Evolutionary conservation across 2,797 vertebrate genomes (phyloP).

Genomic region (Lagorchestes hirsutus): DNA sequence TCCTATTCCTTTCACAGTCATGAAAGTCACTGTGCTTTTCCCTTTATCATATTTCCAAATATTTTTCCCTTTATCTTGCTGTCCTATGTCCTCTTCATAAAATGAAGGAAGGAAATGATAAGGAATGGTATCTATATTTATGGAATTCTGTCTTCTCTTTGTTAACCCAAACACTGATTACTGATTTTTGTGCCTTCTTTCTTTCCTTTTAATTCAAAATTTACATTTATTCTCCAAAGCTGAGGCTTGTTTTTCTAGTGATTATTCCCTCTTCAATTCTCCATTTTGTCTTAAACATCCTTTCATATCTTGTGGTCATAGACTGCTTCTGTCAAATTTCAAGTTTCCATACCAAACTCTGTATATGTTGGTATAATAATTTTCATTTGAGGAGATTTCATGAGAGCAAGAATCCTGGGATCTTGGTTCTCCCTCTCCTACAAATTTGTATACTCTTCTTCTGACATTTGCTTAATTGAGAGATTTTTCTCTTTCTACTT

Average conservation of each 20-base stretch:
- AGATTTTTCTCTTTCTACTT: background rate
- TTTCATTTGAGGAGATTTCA: background rate
- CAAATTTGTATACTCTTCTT: background rate
- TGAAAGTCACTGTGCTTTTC: background rate
- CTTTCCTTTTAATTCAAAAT: background rate
- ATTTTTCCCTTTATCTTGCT: background rate
- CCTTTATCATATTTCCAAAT: background rate
- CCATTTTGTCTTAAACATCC: too few relatives aligned
- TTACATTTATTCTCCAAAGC: background rate
- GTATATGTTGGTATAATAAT: background rate
- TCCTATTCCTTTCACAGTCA: background rate
- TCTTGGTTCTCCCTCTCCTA: background rate
- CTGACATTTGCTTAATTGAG: background rate
- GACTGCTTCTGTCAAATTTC: background rate
- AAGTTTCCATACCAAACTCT: background rate
- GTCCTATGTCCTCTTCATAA: background rate
- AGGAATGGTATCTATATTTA: background rate
- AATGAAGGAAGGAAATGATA: background rate
- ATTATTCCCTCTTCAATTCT: background rate
- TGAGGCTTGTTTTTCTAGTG: background rate
- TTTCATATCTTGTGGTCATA: background rate
- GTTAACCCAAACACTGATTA: background rate
- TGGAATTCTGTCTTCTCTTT: background rate
- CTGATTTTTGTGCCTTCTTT: background rate
- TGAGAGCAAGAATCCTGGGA: background rate